These are phyloP conservation scores for Thalassoma bifasciatum DNA, from an alignment of 2,113 vertebrate species.

Conservation along the genomic window DNA sequence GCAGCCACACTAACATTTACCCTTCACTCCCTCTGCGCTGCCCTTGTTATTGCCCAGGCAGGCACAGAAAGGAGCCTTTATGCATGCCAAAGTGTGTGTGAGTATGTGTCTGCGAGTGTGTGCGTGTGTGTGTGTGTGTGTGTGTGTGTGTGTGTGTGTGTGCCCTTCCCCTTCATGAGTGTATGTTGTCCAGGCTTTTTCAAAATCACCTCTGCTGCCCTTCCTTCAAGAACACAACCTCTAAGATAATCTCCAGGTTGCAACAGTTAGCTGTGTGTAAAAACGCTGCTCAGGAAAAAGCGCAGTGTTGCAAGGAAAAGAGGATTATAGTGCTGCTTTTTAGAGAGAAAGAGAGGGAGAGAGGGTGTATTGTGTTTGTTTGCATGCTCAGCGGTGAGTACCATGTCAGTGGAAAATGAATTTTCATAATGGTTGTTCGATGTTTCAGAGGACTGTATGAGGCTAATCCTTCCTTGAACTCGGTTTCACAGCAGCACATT, in stretches of 20 bases:
- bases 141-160: not conserved
- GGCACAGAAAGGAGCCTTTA: slow-evolving; percentile 57
- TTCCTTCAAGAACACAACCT: slow-evolving; percentile 14
- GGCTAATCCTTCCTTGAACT: not conserved
- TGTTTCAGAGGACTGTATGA: slow-evolving; percentile 5
- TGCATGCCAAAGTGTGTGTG: slow-evolving; percentile 16
- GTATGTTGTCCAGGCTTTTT: slow-evolving; percentile 10
- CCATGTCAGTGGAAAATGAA: slow-evolving; percentile 9
- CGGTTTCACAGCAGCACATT: not conserved
- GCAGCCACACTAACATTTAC: slow-evolving; percentile 67
- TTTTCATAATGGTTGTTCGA: slow-evolving; percentile 9
- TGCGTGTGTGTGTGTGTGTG: slow-evolving; percentile 14
- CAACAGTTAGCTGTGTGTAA: slow-evolving; percentile 1
- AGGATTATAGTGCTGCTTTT: slow-evolving; percentile 39
- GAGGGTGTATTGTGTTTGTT: slow-evolving; percentile 14
- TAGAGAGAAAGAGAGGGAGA: not conserved
- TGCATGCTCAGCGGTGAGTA: not conserved
- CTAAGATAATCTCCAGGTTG: slow-evolving; percentile 32
- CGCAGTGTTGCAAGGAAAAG: slow-evolving; percentile 37
- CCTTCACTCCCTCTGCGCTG: slow-evolving; percentile 49
- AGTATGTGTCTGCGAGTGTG: too few relatives aligned
- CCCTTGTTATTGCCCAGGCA: slow-evolving; percentile 41
- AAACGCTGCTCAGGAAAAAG: slow-evolving; percentile 25
- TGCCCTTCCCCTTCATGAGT: slow-evolving; percentile 5
- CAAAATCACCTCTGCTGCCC: slow-evolving; percentile 21